These are phyloP conservation scores for Argyrosomus japonicus DNA, from an alignment of 2,113 vertebrate species.

Conservation along the genomic window DNA sequence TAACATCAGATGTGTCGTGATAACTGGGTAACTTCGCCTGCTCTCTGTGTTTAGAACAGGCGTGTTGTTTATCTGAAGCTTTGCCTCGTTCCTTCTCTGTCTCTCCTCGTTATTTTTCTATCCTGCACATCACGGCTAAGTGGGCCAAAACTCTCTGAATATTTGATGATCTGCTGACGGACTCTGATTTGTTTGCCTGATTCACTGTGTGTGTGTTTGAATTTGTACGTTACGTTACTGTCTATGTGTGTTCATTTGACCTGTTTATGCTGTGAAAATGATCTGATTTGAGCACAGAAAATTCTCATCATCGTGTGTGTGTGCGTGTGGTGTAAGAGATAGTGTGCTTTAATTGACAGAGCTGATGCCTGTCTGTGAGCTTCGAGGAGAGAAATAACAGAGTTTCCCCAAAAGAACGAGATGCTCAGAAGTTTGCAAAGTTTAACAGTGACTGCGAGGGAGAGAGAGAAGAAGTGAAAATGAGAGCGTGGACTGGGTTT, in stretches of 20 bases:
- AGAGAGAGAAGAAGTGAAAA: slow-evolving; percentile 19
- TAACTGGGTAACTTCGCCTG: not conserved
- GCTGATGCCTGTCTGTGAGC: slow-evolving; percentile 6
- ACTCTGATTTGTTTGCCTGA: slow-evolving; percentile 34
- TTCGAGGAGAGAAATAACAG: slow-evolving; percentile 5
- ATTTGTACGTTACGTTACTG: not conserved
- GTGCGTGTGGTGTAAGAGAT: not conserved
- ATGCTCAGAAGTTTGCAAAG: slow-evolving; percentile 46
- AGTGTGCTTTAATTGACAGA: not conserved
- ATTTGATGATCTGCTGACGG: slow-evolving; percentile 43
- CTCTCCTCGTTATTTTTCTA: not conserved
- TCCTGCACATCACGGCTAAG: slow-evolving; percentile 13
- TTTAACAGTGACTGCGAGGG: not conserved
- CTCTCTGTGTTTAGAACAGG: not conserved
- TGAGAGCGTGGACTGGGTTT: slow-evolving; percentile 33
- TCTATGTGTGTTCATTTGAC: not conserved
- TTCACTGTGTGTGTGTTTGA: not conserved
- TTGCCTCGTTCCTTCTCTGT: not conserved
- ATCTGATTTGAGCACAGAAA: slow-evolving; percentile 6
- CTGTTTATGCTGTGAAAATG: slow-evolving; percentile 17
- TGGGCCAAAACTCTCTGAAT: slow-evolving; percentile 53
- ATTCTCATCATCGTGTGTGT: slow-evolving; percentile 7
- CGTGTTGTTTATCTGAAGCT: slow-evolving; percentile 2
- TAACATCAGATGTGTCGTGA: not conserved
- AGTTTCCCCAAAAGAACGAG: slow-evolving; percentile 25